Conservation (phyloP, 1,140 invertebrate species). For the Agrilus planipennis region DNA sequence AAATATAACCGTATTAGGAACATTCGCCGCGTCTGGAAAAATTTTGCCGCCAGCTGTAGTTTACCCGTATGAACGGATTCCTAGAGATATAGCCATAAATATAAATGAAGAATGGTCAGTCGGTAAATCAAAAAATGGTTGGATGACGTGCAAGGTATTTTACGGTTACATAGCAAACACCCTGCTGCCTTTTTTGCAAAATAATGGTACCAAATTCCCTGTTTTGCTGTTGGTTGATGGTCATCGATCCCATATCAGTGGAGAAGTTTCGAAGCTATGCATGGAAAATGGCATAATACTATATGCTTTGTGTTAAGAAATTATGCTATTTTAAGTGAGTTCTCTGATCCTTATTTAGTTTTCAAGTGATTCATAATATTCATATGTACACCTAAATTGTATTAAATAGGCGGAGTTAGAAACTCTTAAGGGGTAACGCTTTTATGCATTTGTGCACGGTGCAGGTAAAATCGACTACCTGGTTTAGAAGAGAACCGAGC, state of each 20-base stretch:
- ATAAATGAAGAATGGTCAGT: constrained; percentile 17
- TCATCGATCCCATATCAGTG: constrained; percentile 31
- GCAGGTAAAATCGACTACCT: too few relatives aligned
- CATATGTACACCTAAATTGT: too few relatives aligned
- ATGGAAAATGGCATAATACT: constrained; percentile 27
- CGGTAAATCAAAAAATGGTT: too few relatives aligned
- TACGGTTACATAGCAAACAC: constrained; percentile 32
- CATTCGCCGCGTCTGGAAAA: constrained; percentile 29
- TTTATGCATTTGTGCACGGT: too few relatives aligned
- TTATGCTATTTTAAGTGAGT: too few relatives aligned
- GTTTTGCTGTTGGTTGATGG: constrained; percentile 34
- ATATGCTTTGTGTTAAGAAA: too few relatives aligned
- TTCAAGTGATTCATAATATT: too few relatives aligned
- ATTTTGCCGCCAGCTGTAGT: constrained; percentile 29
- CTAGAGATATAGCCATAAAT: constrained; percentile 17
- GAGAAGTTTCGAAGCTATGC: constrained; percentile 31
- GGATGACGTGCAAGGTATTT: constrained; percentile 12
- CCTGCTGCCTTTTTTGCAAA: constrained; percentile 25
- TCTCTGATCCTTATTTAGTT: too few relatives aligned
- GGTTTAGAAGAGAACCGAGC: too few relatives aligned
- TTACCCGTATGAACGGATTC: constrained; percentile 24
- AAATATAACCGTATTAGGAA: too few relatives aligned
- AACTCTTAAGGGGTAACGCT: too few relatives aligned
- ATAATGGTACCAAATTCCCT: constrained; percentile 27
- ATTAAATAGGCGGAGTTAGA: too few relatives aligned